Evolutionary conservation across 2,888 invertebrate species (phyloP), one percentile per base, ranked within the genome.

Genomic region (Choreutis nemorana): DNA sequence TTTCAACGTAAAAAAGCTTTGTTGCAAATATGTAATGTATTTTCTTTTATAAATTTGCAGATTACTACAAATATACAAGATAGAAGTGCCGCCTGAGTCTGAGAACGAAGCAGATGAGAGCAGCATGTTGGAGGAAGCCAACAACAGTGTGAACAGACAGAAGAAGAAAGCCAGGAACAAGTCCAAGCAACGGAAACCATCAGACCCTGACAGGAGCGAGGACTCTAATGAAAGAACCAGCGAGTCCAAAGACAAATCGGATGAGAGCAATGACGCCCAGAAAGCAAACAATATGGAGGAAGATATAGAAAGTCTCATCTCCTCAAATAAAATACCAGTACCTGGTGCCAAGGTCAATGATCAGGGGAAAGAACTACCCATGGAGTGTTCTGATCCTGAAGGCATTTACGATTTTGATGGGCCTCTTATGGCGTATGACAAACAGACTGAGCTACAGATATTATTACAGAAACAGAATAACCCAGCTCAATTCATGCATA

Each of bases 51-150:
- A n/a, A n/a, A n/a, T n/a, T n/a, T n/a, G n/a, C 64, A 91, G 91
- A 55, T 79, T 91, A 42, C 73, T 91, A n/a, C 85, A 86, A 63
- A 85, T 86, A 44, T 85, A 89, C 63, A 87, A 90, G 48, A 81
- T 90, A 31, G 84, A 85, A 45, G 70, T 83, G 6, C 82, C 84
- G 38, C 86, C 84, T 1, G 81, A 81, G 33, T 73, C 79, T 1
- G 81, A 81, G 7, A 51, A 54, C n/a, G 63, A 65, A 8, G 65
- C 70, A 1, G 79, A 81, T 31, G 82, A 82, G 2, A 36, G 43
- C 0, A 41, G 40, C 0, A 42, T 45, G 15, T 42, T 53, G 7
- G 66, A 64, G 15, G 68, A 72, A 4, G 54, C 52, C 29, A 46
- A 48, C 36, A 33, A 36, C 34, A 40, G 22, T 42, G 44, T 45